phyloP scores from a whole-genome alignment of 2,888 invertebrate genomes.

The Chaetogeoica ovagalla region DNA sequence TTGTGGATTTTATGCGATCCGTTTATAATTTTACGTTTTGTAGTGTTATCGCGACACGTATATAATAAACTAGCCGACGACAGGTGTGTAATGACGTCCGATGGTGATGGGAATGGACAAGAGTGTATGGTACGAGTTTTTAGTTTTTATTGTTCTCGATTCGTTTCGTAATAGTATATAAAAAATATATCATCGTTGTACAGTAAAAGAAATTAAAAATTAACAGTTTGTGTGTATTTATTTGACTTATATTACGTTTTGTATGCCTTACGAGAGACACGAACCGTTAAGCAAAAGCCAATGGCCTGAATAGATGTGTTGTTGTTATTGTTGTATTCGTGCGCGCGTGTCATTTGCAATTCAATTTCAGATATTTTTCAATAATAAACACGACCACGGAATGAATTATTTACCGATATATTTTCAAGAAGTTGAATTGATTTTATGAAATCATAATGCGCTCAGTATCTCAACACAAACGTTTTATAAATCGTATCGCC shows the following conservation, averaged over 20 bases:
- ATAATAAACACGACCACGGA: slow-evolving; percentile 10
- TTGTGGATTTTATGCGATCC: background rate
- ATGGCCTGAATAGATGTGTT: background rate
- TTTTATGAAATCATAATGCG: too few species aligned
- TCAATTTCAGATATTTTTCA: slow-evolving; percentile 31
- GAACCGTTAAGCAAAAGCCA: slow-evolving; percentile 35
- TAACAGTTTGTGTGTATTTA: too few species aligned
- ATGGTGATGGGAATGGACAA: too few species aligned
- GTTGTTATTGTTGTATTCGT: background rate
- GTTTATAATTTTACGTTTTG: slow-evolving; percentile 7
- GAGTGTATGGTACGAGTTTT: too few species aligned
- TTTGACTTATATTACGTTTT: background rate
- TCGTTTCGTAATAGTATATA: too few species aligned
- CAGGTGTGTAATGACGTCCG: too few species aligned
- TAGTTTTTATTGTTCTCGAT: too few species aligned
- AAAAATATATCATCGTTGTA: too few species aligned
- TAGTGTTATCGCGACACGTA: background rate
- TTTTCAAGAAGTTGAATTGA: too few species aligned
- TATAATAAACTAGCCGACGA: background rate
- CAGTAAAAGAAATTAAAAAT: too few species aligned
- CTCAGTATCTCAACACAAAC: too few species aligned
- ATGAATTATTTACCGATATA: slow-evolving; percentile 34
- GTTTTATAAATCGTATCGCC: too few species aligned
- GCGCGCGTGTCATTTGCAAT: slow-evolving; percentile 27
- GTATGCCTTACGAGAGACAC: background rate